These are phyloP conservation scores for Thumatha senex DNA, from an alignment of 2,888 invertebrate species.

Conservation along the genomic window DNA sequence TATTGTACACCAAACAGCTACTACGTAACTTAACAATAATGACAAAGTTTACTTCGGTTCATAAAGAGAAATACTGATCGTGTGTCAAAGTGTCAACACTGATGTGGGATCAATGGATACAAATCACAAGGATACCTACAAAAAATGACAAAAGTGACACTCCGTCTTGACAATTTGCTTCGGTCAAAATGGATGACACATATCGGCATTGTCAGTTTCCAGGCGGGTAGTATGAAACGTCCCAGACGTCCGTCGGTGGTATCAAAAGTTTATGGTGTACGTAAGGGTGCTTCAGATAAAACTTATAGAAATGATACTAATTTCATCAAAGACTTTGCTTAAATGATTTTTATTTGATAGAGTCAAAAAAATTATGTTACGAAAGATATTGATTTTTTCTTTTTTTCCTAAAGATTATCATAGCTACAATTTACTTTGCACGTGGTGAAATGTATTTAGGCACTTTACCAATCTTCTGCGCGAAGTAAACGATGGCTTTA, in stretches of 20 bases:
- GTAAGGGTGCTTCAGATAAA: slow-evolving; percentile 1
- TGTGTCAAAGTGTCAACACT: slow-evolving; percentile 67
- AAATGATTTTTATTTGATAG: too few relatives aligned
- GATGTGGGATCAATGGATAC: slow-evolving; percentile 54
- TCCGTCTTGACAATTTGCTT: slow-evolving; percentile 66
- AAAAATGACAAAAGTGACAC: slow-evolving; percentile 50
- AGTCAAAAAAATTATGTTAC: too few relatives aligned
- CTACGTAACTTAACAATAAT: slow-evolving; percentile 32
- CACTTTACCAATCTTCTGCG: too few relatives aligned
- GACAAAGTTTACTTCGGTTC: slow-evolving; percentile 16
- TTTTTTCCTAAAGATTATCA: too few relatives aligned
- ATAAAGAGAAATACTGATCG: slow-evolving; percentile 46
- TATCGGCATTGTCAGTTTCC: slow-evolving; percentile 45
- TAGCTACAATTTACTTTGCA: too few relatives aligned
- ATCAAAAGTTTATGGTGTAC: neutral
- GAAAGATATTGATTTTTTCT: too few relatives aligned
- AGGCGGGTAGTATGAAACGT: slow-evolving; percentile 37
- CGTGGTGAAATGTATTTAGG: too few relatives aligned
- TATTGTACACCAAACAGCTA: slow-evolving; percentile 7
- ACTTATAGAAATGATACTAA: too few relatives aligned
- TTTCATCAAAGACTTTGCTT: too few relatives aligned
- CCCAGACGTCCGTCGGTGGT: slow-evolving; percentile 9
- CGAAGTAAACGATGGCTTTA: too few relatives aligned
- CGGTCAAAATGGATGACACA: slow-evolving; percentile 55
- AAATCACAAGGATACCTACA: too few relatives aligned